Evolutionary conservation across 2,888 invertebrate species (phyloP).

Genomic region (Spodoptera picta): DNA sequence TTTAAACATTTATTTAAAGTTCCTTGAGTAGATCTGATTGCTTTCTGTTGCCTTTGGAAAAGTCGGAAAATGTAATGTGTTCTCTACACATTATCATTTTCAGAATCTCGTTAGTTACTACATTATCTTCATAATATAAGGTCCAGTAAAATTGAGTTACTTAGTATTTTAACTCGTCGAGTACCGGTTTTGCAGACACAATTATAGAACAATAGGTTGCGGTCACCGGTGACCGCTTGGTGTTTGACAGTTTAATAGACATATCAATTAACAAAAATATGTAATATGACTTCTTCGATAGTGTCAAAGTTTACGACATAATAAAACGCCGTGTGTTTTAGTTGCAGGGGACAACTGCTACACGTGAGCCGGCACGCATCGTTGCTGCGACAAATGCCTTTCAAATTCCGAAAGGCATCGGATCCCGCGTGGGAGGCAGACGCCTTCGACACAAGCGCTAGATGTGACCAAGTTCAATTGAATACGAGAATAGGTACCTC

Average conservation of each 20-base stretch:
- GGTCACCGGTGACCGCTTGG: too few species aligned
- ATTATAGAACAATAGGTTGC: too few species aligned
- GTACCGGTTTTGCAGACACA: too few species aligned
- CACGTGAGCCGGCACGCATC: constrained; percentile 71
- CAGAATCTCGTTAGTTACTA: too few species aligned
- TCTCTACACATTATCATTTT: too few species aligned
- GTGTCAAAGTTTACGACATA: constrained; percentile 73
- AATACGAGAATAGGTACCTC: constrained; percentile 71
- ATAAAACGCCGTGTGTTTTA: constrained; percentile 76
- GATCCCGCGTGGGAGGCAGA: constrained; percentile 78
- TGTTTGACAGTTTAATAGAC: too few species aligned
- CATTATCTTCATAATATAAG: too few species aligned
- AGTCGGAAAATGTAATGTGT: too few species aligned
- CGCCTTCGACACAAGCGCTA: constrained; percentile 73
- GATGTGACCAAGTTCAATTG: constrained; percentile 79
- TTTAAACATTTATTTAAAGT: too few species aligned
- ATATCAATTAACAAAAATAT: constrained; percentile 59
- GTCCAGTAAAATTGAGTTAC: constrained; percentile 25
- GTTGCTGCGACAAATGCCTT: constrained; percentile 84
- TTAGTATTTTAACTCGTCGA: constrained; percentile 43
- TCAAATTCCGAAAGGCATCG: constrained; percentile 83
- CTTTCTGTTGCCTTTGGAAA: too few species aligned
- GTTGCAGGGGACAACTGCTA: constrained; percentile 74
- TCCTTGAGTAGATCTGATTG: too few species aligned
- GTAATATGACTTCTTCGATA: constrained; percentile 62